Percentiles rank a stretch among this genome's conserved stretches.
These are phyloP conservation scores for Cynopterus brachyotis DNA, from an alignment of 2,113 vertebrate species.

Conservation along the genomic window DNA sequence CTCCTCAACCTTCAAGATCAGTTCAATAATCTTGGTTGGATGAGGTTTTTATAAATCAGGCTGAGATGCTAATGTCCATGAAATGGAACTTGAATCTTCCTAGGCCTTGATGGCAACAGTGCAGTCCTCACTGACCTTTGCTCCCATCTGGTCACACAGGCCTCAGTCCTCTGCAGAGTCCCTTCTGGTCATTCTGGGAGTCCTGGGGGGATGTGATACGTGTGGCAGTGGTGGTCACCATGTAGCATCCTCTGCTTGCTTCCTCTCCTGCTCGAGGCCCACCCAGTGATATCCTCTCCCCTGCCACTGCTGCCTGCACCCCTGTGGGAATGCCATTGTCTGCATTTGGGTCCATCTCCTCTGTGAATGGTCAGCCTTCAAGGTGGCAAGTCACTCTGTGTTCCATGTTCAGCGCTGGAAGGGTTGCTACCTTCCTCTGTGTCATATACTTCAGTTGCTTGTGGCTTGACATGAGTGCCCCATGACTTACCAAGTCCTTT, in stretches of 20 bases:
- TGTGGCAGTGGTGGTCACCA: too few relatives aligned
- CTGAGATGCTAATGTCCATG: neutral
- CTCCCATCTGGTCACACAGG: neutral
- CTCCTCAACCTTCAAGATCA: neutral
- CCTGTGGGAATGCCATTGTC: fast-evolving
- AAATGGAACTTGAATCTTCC: neutral
- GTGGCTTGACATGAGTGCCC: neutral
- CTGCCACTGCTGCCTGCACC: neutral
- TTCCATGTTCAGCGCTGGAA: neutral
- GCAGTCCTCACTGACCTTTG: fast-evolving
- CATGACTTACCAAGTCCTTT: neutral
- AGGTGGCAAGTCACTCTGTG: neutral
- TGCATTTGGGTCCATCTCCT: neutral
- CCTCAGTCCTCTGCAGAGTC: neutral
- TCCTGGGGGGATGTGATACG: fast-evolving
- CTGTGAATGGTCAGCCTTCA: too few relatives aligned
- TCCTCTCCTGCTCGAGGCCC: neutral
- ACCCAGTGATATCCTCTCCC: too few relatives aligned
- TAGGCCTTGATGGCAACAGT: neutral
- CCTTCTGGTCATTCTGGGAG: neutral
- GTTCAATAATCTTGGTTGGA: neutral
- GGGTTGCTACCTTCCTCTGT: neutral
- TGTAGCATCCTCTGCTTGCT: fast-evolving
- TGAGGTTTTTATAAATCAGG: neutral
- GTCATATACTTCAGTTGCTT: neutral